phyloP scores from a whole-genome alignment of 2,113 vertebrate species.

The Myocastor coypus region DNA sequence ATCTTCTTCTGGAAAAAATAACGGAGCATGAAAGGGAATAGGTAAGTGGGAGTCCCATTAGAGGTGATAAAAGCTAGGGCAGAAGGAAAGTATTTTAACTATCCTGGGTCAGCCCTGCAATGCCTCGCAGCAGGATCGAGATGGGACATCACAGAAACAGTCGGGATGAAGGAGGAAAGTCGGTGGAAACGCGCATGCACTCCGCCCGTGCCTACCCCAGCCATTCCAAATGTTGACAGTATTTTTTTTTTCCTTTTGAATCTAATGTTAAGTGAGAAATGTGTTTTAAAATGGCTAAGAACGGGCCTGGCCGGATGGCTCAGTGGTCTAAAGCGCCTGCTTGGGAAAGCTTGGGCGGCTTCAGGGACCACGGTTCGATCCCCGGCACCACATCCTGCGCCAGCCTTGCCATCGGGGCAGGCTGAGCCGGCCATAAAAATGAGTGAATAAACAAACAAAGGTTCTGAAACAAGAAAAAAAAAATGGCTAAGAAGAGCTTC shows the following conservation, averaged over 20 bases:
- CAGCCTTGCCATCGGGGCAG: no score
- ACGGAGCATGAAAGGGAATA: conserved; percentile 85
- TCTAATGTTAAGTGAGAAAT: conserved; percentile 56
- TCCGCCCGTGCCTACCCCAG: not conserved
- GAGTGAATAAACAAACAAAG: no score
- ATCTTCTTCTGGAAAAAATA: conserved; percentile 85
- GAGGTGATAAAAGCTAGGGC: conserved; percentile 75
- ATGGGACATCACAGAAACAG: conserved; percentile 57
- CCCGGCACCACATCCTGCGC: no score
- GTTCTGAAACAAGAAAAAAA: no score
- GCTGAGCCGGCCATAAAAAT: no score
- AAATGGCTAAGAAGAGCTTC: conserved; percentile 48
- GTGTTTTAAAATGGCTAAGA: conserved; percentile 54
- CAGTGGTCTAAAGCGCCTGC: no score
- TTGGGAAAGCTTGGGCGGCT: no score
- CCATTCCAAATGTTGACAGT: not conserved
- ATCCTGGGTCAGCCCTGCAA: conserved; percentile 53
- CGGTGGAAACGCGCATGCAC: not conserved
- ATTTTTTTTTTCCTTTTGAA: not conserved
- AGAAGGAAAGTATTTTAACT: conserved; percentile 75
- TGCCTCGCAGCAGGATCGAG: conserved; percentile 54
- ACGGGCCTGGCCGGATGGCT: no score
- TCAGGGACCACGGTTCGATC: no score
- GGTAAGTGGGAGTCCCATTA: conserved; percentile 79
- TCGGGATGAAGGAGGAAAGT: conserved; percentile 58